Base-by-base conservation (phyloP, 2,888 invertebrate species). In the Volucella inflata region DNA sequence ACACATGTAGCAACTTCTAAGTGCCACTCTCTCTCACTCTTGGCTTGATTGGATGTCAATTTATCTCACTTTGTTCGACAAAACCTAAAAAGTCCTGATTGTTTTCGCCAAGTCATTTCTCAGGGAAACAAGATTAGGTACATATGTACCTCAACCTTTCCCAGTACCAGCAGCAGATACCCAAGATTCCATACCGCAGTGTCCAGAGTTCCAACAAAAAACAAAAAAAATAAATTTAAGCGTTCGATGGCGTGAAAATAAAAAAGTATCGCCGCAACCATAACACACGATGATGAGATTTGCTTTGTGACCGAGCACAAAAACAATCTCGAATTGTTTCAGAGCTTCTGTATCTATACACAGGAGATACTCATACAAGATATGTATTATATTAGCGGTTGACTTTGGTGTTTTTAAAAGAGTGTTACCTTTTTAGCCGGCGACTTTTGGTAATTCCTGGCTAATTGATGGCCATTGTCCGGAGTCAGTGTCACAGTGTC, bases 381-480 rank as follows among this genome's bases (percentile, higher is more conserved):
- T 11, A 14, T 16, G 16, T 2, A 21, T 51, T 4, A 0, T 21
- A 21, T 0, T 2, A 21, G 21, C 21, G 21, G 21, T 21, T 21
- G 21, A 21, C 21, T 21, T 21, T 21, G 21, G 21, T 21, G 21
- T 2, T 21, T 21, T 21, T 21, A 21, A 21, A n/a, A 21, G 8
- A 3, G 12, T 12, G 9, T 9, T 8, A 17, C 11, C 12, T 12
- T 50, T 9, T 50, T 10, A 17, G 42, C 40, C n/a, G 40, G 11
- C 30, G 14, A 21, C 3, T 21, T n/a, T 12, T 10, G 44, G 64
- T 65, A 65, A 50, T 65, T 65, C 64, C 17, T 65, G 50, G 38
- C 64, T 65, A 65, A 65, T 65, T 65, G 64, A 65, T 50, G 64
- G 50, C 64, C 48, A 65, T 65, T 65, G 64, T 65, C 50, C 64